Base-by-base conservation (phyloP, 2,113 vertebrate species). In the Burhinus oedicnemus region DNA sequence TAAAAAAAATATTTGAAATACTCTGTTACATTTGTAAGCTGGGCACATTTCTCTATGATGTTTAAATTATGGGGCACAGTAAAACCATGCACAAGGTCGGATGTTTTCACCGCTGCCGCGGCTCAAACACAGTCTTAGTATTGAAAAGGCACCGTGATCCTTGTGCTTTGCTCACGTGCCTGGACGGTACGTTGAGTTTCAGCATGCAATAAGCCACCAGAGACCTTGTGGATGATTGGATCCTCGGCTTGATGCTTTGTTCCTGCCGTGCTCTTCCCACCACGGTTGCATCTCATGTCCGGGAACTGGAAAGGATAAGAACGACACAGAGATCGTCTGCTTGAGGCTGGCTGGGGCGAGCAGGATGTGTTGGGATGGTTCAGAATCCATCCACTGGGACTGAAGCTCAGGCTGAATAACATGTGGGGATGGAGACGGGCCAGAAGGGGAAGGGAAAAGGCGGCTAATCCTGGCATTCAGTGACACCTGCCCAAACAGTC, bases 261-360 rank as follows among this genome's bases (percentile, higher is more conserved):
- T 68, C 74, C 75, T 62, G 78, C 52, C 15, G 1, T 4, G 34
- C 26, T 66, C 20, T 57, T 47, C 66, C 81, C 54, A 57, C 60
- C 0, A 1, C 32, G 6, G 40, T 2, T 51, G 13, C 5, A 30
- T 22, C 44, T 79, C 45, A 2, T 1, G 11, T 12, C 32, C 60
- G n/a, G 32, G 12, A 85, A 27, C 19, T 17, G 21, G 18, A 36
- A 75, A 57, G 40, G 32, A 3, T 3, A 8, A 60, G 32, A 60
- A 13, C 11, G 61, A 1, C 20, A 15, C 15, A 42, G 36, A 62
- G 32, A 32, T 8, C 1, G 0, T 19, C 36, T 36, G 19, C 74
- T 76, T 8, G 1, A 20, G 34, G 34, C 57, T 51, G 42, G 15
- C 5, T 30, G 55, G 12, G 49, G 49, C 34, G 19, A 71, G 51